Base-by-base conservation (phyloP, 2,888 invertebrate species). In the Cylloceria caligata region DNA sequence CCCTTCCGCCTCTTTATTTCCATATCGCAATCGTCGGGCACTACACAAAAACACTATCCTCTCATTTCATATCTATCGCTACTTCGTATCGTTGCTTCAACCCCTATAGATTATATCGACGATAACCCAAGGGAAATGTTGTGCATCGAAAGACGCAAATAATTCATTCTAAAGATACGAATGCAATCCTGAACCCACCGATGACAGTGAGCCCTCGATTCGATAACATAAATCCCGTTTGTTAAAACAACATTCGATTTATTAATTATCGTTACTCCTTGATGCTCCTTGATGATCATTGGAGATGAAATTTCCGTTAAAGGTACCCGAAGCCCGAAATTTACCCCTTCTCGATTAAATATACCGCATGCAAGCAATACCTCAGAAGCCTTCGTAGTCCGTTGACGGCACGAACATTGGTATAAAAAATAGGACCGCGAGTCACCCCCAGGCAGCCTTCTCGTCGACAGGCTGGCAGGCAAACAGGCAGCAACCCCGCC, bases 401-500 rank as follows among this genome's bases (percentile, higher is more conserved):
- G n/a, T 19, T n/a, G 57, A 19, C 11, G 57, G 16, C 24, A 19
- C 27, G 27, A 16, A 57, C 69, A 71, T 34, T 7, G 57, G 69
- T 42, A 71, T 13, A 24, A 30, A 30, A 71, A 27, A 57, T 57
- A 24, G 55, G 27, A 39, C 9, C 27, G 42, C 55, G 16, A 57
- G 9, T 42, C 65, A n/a, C 27, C 45, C 64, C 69, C 42, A 11
- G 16, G 36, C 69, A n/a, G 55, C 27, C 52, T 69, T 45, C 16
- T 52, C 69, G 24, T 27, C 69, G 55, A 34, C 24, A 16, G 45
- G 64, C 65, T 27, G 42, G 42, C 42, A 64, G 24, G 62, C 49
- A 36, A 24, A 24, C 42, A 64, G 24, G 62, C 49, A 36, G 69
- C 52, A 60, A 71, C 45, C 42, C 71, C 45, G 64, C 72, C 60